Evolutionary conservation across 2,113 vertebrate genomes (phyloP).

Genomic region (Ellobius talpinus): DNA sequence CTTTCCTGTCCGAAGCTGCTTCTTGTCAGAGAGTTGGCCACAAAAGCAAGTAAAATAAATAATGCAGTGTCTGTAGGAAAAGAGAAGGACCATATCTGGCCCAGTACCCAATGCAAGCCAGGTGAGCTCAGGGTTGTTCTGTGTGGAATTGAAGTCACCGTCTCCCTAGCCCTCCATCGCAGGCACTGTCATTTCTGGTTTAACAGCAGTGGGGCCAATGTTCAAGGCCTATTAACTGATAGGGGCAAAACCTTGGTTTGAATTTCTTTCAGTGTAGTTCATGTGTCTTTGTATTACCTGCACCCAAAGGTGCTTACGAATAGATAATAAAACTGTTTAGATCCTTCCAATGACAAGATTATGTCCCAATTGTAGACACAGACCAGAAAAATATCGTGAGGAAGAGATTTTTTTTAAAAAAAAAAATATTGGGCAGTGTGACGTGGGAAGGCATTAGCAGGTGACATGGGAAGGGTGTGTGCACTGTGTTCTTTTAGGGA

Average conservation of each 20-base stretch:
- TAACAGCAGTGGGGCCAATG: neutral
- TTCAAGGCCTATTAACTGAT: neutral
- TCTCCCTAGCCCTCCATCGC: neutral
- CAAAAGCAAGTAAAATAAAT: neutral
- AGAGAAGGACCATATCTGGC: neutral
- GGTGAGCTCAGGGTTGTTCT: neutral
- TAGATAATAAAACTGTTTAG: neutral
- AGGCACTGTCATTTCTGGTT: neutral
- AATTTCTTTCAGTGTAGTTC: neutral
- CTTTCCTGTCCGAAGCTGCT: neutral
- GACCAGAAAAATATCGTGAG: neutral
- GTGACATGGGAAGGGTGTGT: neutral
- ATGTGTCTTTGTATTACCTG: neutral
- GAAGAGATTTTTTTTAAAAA: neutral
- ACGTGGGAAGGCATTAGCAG: neutral
- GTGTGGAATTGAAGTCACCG: neutral
- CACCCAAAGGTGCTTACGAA: neutral
- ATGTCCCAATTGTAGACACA: neutral
- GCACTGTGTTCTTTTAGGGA: neutral
- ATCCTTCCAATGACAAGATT: neutral
- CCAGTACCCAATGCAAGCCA: neutral
- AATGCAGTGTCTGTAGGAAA: neutral
- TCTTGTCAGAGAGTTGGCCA: neutral
- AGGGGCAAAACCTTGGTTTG: neutral
- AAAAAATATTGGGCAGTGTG: neutral